Conservation (phyloP, 2,888 invertebrate species). For the Embidobia sp. region DNA sequence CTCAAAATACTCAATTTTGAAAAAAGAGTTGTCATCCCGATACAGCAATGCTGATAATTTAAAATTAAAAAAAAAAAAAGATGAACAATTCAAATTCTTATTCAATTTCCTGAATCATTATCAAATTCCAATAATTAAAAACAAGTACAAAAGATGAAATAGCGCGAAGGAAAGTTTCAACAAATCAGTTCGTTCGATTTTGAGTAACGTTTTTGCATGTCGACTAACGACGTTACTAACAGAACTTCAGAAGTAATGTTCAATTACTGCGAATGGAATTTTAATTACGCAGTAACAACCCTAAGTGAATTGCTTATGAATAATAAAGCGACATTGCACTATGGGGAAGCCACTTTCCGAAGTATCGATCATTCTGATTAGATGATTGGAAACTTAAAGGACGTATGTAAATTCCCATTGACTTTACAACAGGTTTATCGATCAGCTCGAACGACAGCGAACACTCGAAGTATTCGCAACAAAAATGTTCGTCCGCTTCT, state of each 20-base stretch:
- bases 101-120: no score
- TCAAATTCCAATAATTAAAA: no score
- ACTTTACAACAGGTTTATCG: slow-evolving; percentile 10
- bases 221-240: no score
- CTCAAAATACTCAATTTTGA: no score
- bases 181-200: no score
- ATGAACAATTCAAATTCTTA: no score
- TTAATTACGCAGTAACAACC: slow-evolving; percentile 8
- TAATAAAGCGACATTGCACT: not conserved
- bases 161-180: no score
- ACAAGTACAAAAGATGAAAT: no score
- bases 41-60: no score
- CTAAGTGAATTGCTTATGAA: not conserved
- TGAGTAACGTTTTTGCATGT: no score
- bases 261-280: not conserved
- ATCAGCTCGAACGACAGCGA: slow-evolving; percentile 4
- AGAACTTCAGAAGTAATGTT: not conserved
- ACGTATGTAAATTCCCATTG: slow-evolving; percentile 10
- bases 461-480: slow-evolving; percentile 14
- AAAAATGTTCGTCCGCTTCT: slow-evolving; percentile 9
- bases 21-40: no score
- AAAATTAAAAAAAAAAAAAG: no score
- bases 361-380: slow-evolving; percentile 15
- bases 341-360: not conserved
- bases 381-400: slow-evolving; percentile 9